phyloP scores from a whole-genome alignment of 2,888 invertebrate species.

The Xiphydria camelus region DNA sequence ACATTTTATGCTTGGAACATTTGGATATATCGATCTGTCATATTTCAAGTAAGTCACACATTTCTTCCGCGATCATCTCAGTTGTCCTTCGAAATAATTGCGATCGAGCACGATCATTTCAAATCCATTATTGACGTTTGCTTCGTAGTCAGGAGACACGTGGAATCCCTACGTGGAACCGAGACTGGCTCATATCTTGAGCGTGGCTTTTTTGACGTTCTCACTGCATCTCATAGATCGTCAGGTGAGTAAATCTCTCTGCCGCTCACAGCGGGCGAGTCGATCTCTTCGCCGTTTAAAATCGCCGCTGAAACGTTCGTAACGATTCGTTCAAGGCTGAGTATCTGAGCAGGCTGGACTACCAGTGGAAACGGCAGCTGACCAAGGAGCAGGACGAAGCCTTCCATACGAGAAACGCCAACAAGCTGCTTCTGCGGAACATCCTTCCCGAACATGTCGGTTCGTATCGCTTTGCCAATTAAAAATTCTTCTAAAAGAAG shows the following conservation, averaged over 20 bases:
- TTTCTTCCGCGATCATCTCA: neutral
- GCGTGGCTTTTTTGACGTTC: constrained; percentile 72
- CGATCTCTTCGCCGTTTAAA: constrained; percentile 18
- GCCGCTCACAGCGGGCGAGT: no score
- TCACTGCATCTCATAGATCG: constrained; percentile 85
- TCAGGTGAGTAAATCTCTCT: constrained; percentile 61
- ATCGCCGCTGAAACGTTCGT: constrained; percentile 24
- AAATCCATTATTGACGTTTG: constrained; percentile 46
- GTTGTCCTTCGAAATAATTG: neutral
- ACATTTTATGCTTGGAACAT: constrained; percentile 70
- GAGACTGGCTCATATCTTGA: constrained; percentile 73
- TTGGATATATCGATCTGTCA: constrained; percentile 63
- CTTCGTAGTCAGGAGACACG: constrained; percentile 66
- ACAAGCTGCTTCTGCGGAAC: constrained; percentile 86
- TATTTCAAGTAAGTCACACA: constrained; percentile 60
- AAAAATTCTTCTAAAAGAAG: neutral
- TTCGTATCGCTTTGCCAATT: constrained; percentile 56
- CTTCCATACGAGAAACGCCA: constrained; percentile 82
- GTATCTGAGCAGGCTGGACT: constrained; percentile 85
- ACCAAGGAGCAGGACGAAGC: constrained; percentile 83
- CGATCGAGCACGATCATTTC: neutral
- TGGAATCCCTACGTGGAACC: constrained; percentile 73
- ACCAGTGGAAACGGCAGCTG: constrained; percentile 76
- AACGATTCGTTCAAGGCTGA: constrained; percentile 65
- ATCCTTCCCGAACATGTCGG: constrained; percentile 93